phyloP scores from a whole-genome alignment of 2,888 invertebrate genomes.

The Acronicta aceris region DNA sequence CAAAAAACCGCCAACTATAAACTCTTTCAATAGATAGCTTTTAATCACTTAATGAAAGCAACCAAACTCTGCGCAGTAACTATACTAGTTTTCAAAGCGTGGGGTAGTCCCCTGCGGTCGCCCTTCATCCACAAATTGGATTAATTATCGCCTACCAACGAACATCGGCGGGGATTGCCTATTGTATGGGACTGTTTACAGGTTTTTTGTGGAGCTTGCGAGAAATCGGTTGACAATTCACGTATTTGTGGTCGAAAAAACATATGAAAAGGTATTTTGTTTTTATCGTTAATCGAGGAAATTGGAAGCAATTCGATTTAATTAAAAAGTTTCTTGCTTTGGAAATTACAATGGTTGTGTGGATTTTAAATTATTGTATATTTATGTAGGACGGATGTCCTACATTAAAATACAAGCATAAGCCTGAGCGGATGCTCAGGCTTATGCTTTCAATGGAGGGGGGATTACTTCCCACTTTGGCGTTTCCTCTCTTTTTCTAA shows the following conservation, averaged over 20 bases:
- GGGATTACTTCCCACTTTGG: too few species aligned
- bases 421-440: too few species aligned
- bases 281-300: constrained; percentile 11
- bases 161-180: constrained; percentile 30
- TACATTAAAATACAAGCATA: too few species aligned
- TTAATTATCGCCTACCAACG: constrained; percentile 54
- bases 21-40: background rate
- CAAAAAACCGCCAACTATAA: constrained; percentile 5
- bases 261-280: constrained; percentile 8
- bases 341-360: too few species aligned
- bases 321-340: too few species aligned
- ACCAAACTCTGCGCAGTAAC: constrained; percentile 5
- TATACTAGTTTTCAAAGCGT: constrained; percentile 16
- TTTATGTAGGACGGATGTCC: too few species aligned
- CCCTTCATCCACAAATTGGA: constrained; percentile 58
- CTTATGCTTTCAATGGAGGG: too few species aligned
- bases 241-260: background rate
- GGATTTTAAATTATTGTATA: too few species aligned
- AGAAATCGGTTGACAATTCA: constrained; percentile 12
- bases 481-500: too few species aligned
- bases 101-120: constrained; percentile 5
- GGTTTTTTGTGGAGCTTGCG: constrained; percentile 25
- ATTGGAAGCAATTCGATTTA: too few species aligned
- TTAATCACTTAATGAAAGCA: background rate
- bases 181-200: constrained; percentile 42